Base-by-base conservation (phyloP, 2,113 vertebrate genomes). In the Glaucidium brasilianum region DNA sequence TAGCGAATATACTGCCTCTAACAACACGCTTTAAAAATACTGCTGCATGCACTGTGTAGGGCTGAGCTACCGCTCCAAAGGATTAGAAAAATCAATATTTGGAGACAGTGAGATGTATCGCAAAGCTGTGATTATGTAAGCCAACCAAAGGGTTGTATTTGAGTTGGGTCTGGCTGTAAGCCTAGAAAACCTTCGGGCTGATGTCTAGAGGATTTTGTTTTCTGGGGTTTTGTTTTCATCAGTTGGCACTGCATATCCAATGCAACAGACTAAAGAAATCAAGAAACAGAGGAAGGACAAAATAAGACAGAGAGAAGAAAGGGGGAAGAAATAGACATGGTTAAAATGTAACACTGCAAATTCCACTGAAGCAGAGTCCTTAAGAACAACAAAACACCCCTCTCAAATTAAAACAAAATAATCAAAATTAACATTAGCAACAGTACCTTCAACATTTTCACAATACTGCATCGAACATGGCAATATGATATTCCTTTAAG, bases 51-150 rank as follows among this genome's bases (percentile, higher is more conserved):
- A 26, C 88, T 56, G 76, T 35, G 43, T 20, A 55, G 72, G 59
- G 88, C 79, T 84, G 85, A 88, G 90, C 60, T 89, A 78, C 72
- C 72, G 75, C 92, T 96, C 88, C 90, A 92, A 94, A 89, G 90
- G 95, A 92, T 90, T 89, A 84, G 88, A 92, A 92, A 92, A 97
- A 96, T 94, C 94, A 89, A 55, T 97, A 95, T 91, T 73, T 92
- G 94, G 66, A 97, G 91, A 94, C 86, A 82, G 85, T 34, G 73
- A 97, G 88, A 95, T 85, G 89, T 90, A 91, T 76, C 41, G 12
- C 62, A 94, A 85, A 94, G 91, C 80, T 82, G 77, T 89, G 89
- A 85, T 95, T 94, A 92, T 91, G 92, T 95, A 95, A 91, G 86
- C 50, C 86, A 95, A 88, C 56, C 88, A 77, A 94, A 90, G 69